phyloP scores from a whole-genome alignment of 2,888 invertebrate genomes.

The Dermolepida albohirtum region DNA sequence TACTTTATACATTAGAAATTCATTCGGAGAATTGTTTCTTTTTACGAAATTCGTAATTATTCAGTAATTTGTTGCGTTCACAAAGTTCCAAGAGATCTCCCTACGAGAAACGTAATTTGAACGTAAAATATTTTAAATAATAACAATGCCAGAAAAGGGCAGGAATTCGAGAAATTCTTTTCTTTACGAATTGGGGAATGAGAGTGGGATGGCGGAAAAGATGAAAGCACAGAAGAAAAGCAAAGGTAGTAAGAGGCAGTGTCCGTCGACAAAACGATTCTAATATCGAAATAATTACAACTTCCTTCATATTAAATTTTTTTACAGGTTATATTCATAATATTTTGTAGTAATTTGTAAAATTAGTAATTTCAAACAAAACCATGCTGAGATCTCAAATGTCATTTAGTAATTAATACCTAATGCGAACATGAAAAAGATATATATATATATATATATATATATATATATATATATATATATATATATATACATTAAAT shows the following conservation, averaged over 20 bases:
- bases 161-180: slow-evolving; percentile 30
- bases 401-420: no score
- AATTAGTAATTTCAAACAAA: slow-evolving; percentile 7
- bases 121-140: slow-evolving; percentile 34
- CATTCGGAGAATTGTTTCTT: slow-evolving; percentile 1
- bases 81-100: slow-evolving; percentile 16
- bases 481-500: no score
- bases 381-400: no score
- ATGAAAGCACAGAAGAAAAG: slow-evolving; percentile 15
- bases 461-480: no score
- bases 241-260: slow-evolving; percentile 2
- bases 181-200: slow-evolving; percentile 6
- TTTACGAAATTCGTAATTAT: slow-evolving; percentile 5
- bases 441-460: no score
- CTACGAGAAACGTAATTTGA: slow-evolving; percentile 15
- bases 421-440: no score
- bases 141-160: slow-evolving; percentile 23
- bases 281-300: slow-evolving; percentile 33
- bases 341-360: slow-evolving; percentile 19
- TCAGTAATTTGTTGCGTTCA: slow-evolving; percentile 16
- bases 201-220: not conserved
- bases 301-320: slow-evolving; percentile 30
- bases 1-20: not conserved
- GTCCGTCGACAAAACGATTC: slow-evolving; percentile 3
- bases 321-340: not conserved